Base-by-base conservation (phyloP, 2,113 vertebrate genomes). In the Aspidoscelis tigris region DNA sequence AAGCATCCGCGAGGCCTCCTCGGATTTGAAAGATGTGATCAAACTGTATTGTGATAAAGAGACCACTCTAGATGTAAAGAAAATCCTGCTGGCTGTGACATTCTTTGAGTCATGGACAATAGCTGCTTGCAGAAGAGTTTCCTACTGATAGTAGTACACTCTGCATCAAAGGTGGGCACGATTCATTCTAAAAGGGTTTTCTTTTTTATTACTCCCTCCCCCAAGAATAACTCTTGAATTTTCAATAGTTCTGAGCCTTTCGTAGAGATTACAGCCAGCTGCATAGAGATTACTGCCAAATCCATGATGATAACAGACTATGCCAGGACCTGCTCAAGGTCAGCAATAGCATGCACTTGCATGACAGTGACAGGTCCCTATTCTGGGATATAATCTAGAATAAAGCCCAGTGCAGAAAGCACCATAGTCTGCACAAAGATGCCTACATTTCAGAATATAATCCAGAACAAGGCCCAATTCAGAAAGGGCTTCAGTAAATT, bases 401-500 rank as follows among this genome's bases (percentile, higher is more conserved):
- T 50, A 50, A 50, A 50, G 47, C 47, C 47, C 47, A 50, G 47
- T 50, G 47, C 47, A 50, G 47, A 50, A 33, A 33, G 33, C 33
- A 33, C 33, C 33, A 33, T 33, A 33, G 33, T 33, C 33, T 33
- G 33, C 33, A 33, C 33, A 33, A 33, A 33, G 33, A 33, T 33
- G 33, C 33, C 33, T 33, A 33, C 33, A 33, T 33, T 33, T 14
- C 14, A 14, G 55, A 55, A 55, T 12, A 55, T 55, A 55, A 55
- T 55, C 55, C 55, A 55, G 16, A 55, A 55, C 14, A 55, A 55
- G 55, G 7, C 55, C 55, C 14, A 55, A 9, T 55, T 55, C 55
- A 55, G 7, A 55, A 61, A 61, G 58, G 58, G 58, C 12, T 4
- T 84, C 80, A 76, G 61, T 85, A 18, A 18, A 76, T 66, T 89